phyloP scores from a whole-genome alignment of 2,797 vertebrate genomes.

The Acipenser ruthenus region DNA sequence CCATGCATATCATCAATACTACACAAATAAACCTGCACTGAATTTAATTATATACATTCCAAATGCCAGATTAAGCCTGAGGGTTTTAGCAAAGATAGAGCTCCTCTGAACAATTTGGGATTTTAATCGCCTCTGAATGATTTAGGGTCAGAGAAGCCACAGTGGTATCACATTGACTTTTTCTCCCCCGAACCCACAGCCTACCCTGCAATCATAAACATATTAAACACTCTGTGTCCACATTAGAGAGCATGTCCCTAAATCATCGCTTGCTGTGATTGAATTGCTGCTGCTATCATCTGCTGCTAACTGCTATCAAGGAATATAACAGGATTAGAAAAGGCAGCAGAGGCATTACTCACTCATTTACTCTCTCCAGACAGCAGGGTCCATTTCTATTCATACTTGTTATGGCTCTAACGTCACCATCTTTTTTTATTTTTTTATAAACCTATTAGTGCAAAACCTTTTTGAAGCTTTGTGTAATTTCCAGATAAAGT shows the following conservation, averaged over 20 bases:
- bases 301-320: slow-evolving; percentile 45
- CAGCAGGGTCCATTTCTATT: background rate
- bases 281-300: slow-evolving; percentile 45
- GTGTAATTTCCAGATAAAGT: too few species aligned
- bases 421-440: too few species aligned
- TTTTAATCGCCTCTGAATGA: slow-evolving; percentile 34
- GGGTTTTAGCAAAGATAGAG: too few species aligned
- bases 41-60: too few species aligned
- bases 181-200: slow-evolving; percentile 23
- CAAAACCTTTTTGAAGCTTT: too few species aligned
- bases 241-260: slow-evolving; percentile 40
- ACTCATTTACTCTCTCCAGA: background rate
- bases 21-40: too few species aligned
- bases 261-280: slow-evolving; percentile 41
- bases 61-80: too few species aligned
- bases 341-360: background rate
- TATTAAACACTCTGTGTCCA: slow-evolving; percentile 39
- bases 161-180: slow-evolving; percentile 18
- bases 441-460: too few species aligned
- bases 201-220: slow-evolving; percentile 36
- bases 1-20: too few species aligned
- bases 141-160: slow-evolving; percentile 42
- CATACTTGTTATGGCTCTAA: too few species aligned
- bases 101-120: too few species aligned
- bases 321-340: slow-evolving; percentile 46